Evolutionary conservation across 2,113 vertebrate genomes (phyloP), one percentile per base, ranked within the genome.

Genomic region (Harpagus bidentatus): DNA sequence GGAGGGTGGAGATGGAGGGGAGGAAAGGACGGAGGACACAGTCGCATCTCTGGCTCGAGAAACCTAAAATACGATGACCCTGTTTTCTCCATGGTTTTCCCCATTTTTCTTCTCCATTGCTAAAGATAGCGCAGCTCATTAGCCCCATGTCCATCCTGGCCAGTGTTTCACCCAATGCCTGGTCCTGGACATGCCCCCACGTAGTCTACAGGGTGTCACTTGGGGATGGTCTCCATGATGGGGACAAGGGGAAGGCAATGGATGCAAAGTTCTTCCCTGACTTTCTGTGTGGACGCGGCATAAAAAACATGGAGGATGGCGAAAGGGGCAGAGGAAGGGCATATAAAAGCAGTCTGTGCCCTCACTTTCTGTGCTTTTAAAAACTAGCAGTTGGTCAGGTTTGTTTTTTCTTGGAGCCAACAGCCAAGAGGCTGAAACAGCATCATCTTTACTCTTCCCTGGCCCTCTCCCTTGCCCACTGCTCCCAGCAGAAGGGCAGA

Each of bases 221-320:
- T 0, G 0, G 29, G 43, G 10, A 26, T 50, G 7, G 7, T 53
- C 28, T 85, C 65, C 0, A 0, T 42, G 43, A 34, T 2, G 6
- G 36, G 11, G 25, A 52, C 50, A 76, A 70, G 31, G 31, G 38
- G 28, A 76, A 72, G 31, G 17, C 1, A 1, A 56, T 29, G 58
- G 32, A 18, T 71, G 38, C 43, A 86, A 71, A 94, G 56, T 8
- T 82, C 56, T 43, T 66, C 63, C 45, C 13, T 82, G 45, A 55
- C 52, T 66, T 71, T 65, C 48, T 70, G 5, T 59, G 50, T 1
- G 1, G 31, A 47, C 13, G n/a, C 25, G 34, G 50, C 31, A 45
- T 8, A 63, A 81, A 65, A 76, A 45, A 28, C 43, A 28, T 7
- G 21, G 69, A 63, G 42, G 55, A 63, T 26, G 45, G 21, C 34